phyloP scores from a whole-genome alignment of 2,797 vertebrate species.

The Chelon auratus region DNA sequence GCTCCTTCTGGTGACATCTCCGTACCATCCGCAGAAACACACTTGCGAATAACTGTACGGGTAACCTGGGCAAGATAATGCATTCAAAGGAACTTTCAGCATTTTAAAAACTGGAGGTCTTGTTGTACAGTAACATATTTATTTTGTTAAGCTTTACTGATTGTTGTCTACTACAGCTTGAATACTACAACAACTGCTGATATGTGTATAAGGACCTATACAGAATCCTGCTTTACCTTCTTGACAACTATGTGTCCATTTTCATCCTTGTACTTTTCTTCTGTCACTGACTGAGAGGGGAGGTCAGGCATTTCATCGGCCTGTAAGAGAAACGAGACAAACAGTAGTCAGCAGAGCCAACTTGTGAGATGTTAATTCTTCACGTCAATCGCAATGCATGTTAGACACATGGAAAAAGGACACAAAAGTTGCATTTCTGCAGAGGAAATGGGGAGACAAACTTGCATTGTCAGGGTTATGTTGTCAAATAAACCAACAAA shows the following conservation, averaged over 20 bases:
- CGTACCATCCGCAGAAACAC: conserved; percentile 85
- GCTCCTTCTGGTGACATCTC: conserved; percentile 85
- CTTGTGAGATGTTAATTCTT: conserved; percentile 6
- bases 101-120: not conserved
- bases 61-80: conserved; percentile 84
- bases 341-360: conserved; percentile 24
- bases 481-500: conserved; percentile 46
- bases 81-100: conserved; percentile 10
- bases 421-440: not conserved
- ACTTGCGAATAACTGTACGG: conserved; percentile 89
- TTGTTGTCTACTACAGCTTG: not conserved
- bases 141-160: not conserved
- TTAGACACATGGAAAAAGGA: conserved; percentile 23
- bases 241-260: conserved; percentile 90
- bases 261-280: conserved; percentile 91
- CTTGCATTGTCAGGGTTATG: conserved; percentile 43
- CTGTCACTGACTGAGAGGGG: conserved; percentile 87
- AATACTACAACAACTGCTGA: not conserved
- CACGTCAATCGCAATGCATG: not conserved
- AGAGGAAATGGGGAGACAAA: conserved; percentile 25
- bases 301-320: conserved; percentile 90
- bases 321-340: conserved; percentile 73
- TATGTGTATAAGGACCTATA: not conserved
- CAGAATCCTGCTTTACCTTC: conserved; percentile 83
- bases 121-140: not conserved